These are phyloP conservation scores for Dicyrtomina minuta DNA, from an alignment of 2,888 invertebrate genomes.

Conservation along the genomic window DNA sequence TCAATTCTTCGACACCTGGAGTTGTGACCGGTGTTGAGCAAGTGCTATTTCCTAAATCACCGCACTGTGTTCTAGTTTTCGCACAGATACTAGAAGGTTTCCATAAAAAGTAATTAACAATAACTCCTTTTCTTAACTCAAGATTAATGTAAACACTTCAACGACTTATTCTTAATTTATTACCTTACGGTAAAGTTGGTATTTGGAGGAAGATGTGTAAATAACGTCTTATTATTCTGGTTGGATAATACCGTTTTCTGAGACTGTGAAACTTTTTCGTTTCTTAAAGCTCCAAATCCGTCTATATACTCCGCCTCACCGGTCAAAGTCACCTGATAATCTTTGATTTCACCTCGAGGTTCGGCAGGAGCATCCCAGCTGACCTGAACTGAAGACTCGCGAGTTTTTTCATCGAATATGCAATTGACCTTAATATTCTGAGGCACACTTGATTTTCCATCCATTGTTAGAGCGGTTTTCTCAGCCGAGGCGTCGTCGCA, in stretches of 20 bases:
- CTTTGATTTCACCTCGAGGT: constrained; percentile 76
- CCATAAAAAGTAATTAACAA: neutral
- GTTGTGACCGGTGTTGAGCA: constrained; percentile 72
- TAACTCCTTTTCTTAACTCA: constrained; percentile 25
- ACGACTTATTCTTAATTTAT: neutral
- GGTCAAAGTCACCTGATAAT: constrained; percentile 68
- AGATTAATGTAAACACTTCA: neutral
- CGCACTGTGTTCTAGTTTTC: constrained; percentile 73
- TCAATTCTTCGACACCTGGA: constrained; percentile 67
- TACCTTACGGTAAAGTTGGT: constrained; percentile 74
- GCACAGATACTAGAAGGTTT: constrained; percentile 64
- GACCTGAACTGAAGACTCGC: constrained; percentile 66
- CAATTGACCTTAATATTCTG: constrained; percentile 69
- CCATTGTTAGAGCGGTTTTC: constrained; percentile 79
- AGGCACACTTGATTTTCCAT: constrained; percentile 76
- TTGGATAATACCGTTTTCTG: constrained; percentile 62
- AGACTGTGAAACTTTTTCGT: constrained; percentile 64
- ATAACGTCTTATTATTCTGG: constrained; percentile 60
- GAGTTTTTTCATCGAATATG: constrained; percentile 64
- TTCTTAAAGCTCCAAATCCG: constrained; percentile 59
- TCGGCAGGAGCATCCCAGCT: constrained; percentile 72
- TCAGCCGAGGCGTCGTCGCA: constrained; percentile 78
- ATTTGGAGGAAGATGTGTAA: constrained; percentile 74
- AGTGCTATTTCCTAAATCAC: constrained; percentile 65
- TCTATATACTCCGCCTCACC: constrained; percentile 62